Conservation (phyloP, 2,113 vertebrate genomes). For the Machaerirhynchus nigripectus region DNA sequence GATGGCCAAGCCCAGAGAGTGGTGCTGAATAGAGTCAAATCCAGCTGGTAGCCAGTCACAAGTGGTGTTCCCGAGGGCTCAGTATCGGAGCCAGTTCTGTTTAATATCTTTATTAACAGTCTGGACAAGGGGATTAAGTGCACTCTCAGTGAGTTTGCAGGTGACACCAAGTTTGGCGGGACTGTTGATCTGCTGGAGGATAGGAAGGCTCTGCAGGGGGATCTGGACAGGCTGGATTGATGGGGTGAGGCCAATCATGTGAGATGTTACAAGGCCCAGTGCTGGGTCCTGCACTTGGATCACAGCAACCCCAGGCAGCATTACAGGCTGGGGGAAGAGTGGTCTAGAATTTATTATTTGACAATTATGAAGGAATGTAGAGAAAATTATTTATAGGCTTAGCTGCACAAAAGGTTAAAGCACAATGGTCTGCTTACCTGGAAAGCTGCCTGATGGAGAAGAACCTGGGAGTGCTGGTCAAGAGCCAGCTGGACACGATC, state of each 20-base stretch:
- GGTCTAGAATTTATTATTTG: background rate
- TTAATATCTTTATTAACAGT: background rate
- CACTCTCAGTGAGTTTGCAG: background rate
- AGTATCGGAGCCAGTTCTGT: background rate
- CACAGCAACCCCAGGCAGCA: fast-evolving
- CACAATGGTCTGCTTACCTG: background rate
- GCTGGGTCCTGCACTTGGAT: fast-evolving
- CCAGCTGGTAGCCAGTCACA: background rate
- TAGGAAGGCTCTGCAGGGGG: background rate
- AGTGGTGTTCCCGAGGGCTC: background rate
- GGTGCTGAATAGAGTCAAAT: background rate
- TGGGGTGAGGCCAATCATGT: fast-evolving
- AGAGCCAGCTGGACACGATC: background rate
- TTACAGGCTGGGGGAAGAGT: background rate
- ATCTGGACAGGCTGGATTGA: background rate
- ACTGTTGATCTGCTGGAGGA: background rate
- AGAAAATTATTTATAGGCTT: background rate
- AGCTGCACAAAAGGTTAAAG: background rate
- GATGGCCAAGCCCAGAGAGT: background rate
- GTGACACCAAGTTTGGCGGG: background rate
- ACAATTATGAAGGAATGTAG: background rate
- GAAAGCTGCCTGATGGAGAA: background rate
- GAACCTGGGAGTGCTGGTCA: background rate
- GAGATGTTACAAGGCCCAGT: background rate
- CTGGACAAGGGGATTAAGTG: background rate